Conservation (phyloP, 2,113 vertebrate species). For the Macquaria australasica region DNA sequence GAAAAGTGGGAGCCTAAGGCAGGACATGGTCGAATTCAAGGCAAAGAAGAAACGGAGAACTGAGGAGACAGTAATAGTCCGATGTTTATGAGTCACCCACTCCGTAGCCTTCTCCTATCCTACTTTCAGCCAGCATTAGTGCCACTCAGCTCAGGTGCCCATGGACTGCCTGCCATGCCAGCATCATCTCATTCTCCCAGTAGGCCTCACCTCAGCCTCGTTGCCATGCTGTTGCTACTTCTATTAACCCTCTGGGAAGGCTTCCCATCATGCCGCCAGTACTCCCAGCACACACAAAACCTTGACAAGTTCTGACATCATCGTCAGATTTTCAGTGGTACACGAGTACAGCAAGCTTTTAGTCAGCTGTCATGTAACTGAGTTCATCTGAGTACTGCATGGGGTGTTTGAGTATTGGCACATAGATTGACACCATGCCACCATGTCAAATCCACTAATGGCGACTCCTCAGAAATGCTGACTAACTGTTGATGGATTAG, state of each 20-base stretch:
- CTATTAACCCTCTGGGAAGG: slow-evolving; percentile 59
- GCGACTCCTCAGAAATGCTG: background rate
- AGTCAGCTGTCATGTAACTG: slow-evolving; percentile 39
- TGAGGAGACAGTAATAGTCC: slow-evolving; percentile 43
- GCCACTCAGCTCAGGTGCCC: slow-evolving; percentile 55
- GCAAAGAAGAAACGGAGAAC: slow-evolving; percentile 45
- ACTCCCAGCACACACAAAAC: slow-evolving; percentile 37
- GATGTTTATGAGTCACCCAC: slow-evolving; percentile 49
- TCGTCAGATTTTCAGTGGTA: slow-evolving; percentile 15
- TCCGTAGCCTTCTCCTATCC: slow-evolving; percentile 11
- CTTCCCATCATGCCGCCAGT: slow-evolving; percentile 27
- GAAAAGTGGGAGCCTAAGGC: slow-evolving; percentile 19
- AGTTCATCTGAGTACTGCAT: slow-evolving; percentile 39
- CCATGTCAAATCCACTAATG: background rate
- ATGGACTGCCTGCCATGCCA: slow-evolving; percentile 52
- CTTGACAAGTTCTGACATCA: slow-evolving; percentile 55
- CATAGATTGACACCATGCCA: background rate
- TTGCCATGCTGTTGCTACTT: slow-evolving; percentile 27
- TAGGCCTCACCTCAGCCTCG: slow-evolving; percentile 52
- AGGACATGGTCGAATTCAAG: slow-evolving; percentile 30
- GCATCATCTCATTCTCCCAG: slow-evolving; percentile 51
- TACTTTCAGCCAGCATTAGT: slow-evolving; percentile 59
- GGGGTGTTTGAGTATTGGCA: background rate
- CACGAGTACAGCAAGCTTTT: slow-evolving; percentile 46
- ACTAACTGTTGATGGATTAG: background rate